Base-by-base conservation (phyloP, 2,113 vertebrate genomes). In the Tyto alba region DNA sequence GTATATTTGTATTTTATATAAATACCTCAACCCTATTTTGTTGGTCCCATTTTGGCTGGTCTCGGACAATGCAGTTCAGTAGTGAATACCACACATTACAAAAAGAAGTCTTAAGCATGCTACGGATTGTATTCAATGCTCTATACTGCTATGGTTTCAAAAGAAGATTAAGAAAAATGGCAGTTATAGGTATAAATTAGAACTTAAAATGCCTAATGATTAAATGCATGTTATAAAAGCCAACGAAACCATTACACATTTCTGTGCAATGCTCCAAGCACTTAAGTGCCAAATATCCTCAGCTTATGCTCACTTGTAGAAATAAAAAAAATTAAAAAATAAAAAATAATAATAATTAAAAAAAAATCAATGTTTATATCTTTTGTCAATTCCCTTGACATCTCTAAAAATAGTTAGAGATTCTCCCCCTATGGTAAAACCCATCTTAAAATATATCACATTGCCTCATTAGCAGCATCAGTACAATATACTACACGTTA, bases 401-500 rank as follows among this genome's bases (percentile, higher is more conserved):
- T 3, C 17, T 43, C 50, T 53, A 59, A 47, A 85, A 63, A 13
- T 1, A 18, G 14, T 19, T 25, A 48, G 50, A 85, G 36, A 30
- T 50, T 32, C 16, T 47, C 13, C 22, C 12, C 13, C 26, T 21
- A 2, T 11, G 14, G 56, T 47, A 74, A 67, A 71, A 55, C 3
- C 7, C 59, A 77, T 52, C 7, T 45, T 59, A 52, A n/a, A 47
- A 22, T 17, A 47, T 47, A n/a, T 10, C 32, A 32, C 20, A 23
- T 34, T 74, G 63, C 29, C 45, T 74, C 43, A 9, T 41, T 2
- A 62, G 62, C 29, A 80, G 17, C n/a, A 40, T 9, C 40, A 41
- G 19, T 3, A 34, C 34, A 64, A 20, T 3, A 13, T 3, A 23
- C 1, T 29, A 43, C 20, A 59, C 21, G 7, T 2, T 2, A 29